A percentile compares a stretch with the other conserved stretches of the same genome.
phyloP scores from a whole-genome alignment of 2,888 invertebrate genomes.

The Brachyopa scutellaris region DNA sequence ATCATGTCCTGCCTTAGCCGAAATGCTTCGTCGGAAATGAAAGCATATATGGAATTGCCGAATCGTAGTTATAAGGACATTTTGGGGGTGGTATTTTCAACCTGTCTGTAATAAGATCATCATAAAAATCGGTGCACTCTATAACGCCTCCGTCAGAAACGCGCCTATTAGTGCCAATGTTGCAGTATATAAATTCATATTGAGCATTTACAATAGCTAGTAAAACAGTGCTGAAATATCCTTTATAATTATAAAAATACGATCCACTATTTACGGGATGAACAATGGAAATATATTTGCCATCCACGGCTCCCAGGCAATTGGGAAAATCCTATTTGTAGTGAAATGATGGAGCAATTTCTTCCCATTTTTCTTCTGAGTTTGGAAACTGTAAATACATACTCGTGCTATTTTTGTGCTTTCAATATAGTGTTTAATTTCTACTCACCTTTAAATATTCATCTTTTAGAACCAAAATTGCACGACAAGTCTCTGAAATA shows the following conservation, averaged over 20 bases:
- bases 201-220: slow-evolving; percentile 18
- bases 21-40: slow-evolving; percentile 8
- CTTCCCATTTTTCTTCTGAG: slow-evolving; percentile 38
- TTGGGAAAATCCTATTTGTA: slow-evolving; percentile 30
- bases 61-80: slow-evolving; percentile 3
- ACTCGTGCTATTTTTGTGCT: too few relatives aligned
- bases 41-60: neutral
- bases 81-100: slow-evolving; percentile 5
- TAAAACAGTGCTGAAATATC: slow-evolving; percentile 4
- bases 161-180: too few relatives aligned
- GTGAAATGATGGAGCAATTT: slow-evolving; percentile 21
- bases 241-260: neutral
- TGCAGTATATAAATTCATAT: neutral
- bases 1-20: neutral
- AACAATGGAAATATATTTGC: slow-evolving; percentile 14
- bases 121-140: too few relatives aligned
- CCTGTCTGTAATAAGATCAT: neutral
- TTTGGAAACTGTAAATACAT: slow-evolving; percentile 21
- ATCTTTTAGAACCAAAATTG: too few relatives aligned
- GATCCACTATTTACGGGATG: slow-evolving; percentile 32
- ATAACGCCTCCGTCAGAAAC: too few relatives aligned
- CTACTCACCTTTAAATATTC: too few relatives aligned
- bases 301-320: neutral
- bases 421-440: too few relatives aligned
- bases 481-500: too few relatives aligned